Evolutionary conservation across 2,113 vertebrate genomes (phyloP).

Genomic region (Odontophorus gujanensis): DNA sequence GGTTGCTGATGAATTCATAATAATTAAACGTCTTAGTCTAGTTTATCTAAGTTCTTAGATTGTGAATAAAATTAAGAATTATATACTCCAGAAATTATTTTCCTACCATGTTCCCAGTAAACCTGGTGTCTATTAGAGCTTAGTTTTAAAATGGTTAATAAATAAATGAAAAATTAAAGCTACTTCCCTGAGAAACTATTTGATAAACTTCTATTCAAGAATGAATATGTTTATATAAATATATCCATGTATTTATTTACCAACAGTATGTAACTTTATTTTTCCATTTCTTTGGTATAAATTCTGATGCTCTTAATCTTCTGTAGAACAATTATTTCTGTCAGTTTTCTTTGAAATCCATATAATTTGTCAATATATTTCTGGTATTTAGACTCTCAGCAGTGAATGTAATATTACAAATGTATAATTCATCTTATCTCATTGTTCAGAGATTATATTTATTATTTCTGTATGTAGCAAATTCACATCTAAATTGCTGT

Average conservation of each 20-base stretch:
- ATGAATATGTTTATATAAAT: no score
- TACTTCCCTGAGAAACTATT: not conserved
- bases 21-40: not conserved
- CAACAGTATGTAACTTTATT: not conserved
- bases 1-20: not conserved
- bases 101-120: not conserved
- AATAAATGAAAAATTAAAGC: not conserved
- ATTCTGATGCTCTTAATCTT: not conserved
- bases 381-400: not conserved
- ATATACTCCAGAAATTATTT: not conserved
- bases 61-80: not conserved
- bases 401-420: constrained; percentile 36
- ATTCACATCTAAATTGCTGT: not conserved
- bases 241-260: not conserved
- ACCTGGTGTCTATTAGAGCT: not conserved
- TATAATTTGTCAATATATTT: not conserved
- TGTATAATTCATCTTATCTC: not conserved
- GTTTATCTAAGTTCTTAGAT: not conserved
- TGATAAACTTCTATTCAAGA: not conserved
- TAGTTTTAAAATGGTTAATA: not conserved
- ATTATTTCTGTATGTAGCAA: not conserved
- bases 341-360: not conserved
- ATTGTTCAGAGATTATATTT: not conserved
- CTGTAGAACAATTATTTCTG: not conserved
- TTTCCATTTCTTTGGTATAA: not conserved